A percentile compares a stretch with the other conserved stretches of the same genome.
Conservation (phyloP, 2,888 invertebrate species). For the Halictus ligatus region DNA sequence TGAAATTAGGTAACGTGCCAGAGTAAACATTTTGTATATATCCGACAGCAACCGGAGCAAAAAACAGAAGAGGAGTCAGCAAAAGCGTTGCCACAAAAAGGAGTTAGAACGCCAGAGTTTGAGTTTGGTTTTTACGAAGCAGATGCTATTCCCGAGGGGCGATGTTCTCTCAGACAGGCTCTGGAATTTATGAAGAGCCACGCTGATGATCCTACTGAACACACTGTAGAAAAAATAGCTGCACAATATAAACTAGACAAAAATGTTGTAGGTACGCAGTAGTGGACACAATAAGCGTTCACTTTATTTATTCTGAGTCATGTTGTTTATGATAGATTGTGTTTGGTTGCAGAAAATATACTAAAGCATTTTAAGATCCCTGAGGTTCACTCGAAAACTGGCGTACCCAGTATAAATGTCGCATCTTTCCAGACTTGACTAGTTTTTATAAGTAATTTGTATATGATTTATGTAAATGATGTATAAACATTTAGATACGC, state of each 20-base stretch:
- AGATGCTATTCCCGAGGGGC: constrained; percentile 86
- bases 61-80: constrained; percentile 67
- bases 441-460: not conserved
- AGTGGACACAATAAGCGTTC: not conserved
- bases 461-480: not conserved
- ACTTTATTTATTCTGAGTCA: not conserved
- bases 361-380: constrained; percentile 42
- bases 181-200: constrained; percentile 89
- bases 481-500: constrained; percentile 5
- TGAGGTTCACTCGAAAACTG: not conserved
- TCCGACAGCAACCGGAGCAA: not conserved
- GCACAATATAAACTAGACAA: constrained; percentile 89
- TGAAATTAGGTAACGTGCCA: not conserved
- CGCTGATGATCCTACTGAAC: constrained; percentile 86
- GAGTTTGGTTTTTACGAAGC: constrained; percentile 91
- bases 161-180: constrained; percentile 88
- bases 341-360: constrained; percentile 54
- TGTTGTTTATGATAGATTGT: not conserved
- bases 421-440: accelerated
- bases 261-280: constrained; percentile 86
- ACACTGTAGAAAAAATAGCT: constrained; percentile 88
- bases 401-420: accelerated
- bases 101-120: constrained; percentile 84
- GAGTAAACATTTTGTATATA: not conserved
- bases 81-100: constrained; percentile 87